Conservation (phyloP, 2,888 invertebrate species). For the Cenopis cana region DNA sequence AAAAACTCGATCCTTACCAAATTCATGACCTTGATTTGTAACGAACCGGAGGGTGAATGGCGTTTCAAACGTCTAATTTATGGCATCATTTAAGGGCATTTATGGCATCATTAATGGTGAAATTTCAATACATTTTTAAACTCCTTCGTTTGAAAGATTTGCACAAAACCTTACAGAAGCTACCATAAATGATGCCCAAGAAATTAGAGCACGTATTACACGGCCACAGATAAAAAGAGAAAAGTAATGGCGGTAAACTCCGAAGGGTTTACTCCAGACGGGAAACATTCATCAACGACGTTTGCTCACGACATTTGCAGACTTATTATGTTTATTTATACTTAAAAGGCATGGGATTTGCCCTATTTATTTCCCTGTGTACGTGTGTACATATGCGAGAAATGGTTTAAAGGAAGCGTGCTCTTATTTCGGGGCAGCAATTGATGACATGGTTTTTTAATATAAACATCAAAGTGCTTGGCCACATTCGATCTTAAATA, state of each 20-base stretch:
- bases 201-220: not conserved
- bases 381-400: not conserved
- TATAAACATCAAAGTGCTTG: no score
- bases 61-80: no score
- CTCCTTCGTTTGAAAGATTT: no score
- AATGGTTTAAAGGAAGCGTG: not conserved
- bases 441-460: no score
- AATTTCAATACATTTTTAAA: no score
- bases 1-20: not conserved
- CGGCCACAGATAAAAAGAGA: not conserved
- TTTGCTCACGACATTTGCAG: conserved; percentile 24
- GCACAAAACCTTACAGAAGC: no score
- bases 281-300: conserved; percentile 18
- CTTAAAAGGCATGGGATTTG: conserved; percentile 24
- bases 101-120: no score
- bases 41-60: no score
- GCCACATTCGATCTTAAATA: no score
- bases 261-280: not conserved
- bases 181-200: no score
- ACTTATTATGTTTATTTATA: conserved; percentile 24
- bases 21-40: not conserved
- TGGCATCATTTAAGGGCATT: no score
- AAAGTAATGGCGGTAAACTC: conserved; percentile 9
- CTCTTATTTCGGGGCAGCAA: no score
- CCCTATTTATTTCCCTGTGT: conserved; percentile 11